These are phyloP conservation scores for Sitta europaea DNA, from an alignment of 2,113 vertebrate genomes.

Conservation along the genomic window DNA sequence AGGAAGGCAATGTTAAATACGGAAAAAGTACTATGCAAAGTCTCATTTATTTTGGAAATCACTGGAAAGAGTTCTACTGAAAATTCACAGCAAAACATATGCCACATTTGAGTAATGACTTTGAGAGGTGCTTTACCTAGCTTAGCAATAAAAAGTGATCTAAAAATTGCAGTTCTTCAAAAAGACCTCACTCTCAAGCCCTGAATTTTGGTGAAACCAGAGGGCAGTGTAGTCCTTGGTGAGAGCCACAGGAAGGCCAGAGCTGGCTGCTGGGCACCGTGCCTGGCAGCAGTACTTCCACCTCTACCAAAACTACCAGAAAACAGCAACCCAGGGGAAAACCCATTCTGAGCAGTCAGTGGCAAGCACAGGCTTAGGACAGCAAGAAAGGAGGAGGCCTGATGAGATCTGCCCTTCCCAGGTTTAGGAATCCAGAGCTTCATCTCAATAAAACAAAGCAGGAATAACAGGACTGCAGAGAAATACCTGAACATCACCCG, in stretches of 20 bases:
- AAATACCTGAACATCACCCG: not conserved
- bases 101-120: constrained; percentile 25
- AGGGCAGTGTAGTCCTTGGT: not conserved
- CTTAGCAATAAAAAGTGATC: not conserved
- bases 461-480: constrained; percentile 20
- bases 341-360: not conserved
- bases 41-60: constrained; percentile 52
- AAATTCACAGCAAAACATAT: constrained; percentile 39
- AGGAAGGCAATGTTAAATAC: constrained; percentile 45
- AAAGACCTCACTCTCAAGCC: not conserved
- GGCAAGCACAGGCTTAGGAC: not conserved
- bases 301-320: not conserved
- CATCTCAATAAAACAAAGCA: constrained; percentile 1
- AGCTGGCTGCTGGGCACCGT: not conserved
- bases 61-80: constrained; percentile 27
- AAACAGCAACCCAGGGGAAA: not conserved
- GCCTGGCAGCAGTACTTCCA: accelerated
- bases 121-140: constrained; percentile 25
- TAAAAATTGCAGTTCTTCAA: not conserved
- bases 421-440: not conserved
- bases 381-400: not conserved
- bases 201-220: not conserved
- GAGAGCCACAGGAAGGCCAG: not conserved
- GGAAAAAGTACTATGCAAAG: constrained; percentile 43
- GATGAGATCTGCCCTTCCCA: not conserved